phyloP scores from a whole-genome alignment of 2,888 invertebrate species.

The Spodoptera littoralis region DNA sequence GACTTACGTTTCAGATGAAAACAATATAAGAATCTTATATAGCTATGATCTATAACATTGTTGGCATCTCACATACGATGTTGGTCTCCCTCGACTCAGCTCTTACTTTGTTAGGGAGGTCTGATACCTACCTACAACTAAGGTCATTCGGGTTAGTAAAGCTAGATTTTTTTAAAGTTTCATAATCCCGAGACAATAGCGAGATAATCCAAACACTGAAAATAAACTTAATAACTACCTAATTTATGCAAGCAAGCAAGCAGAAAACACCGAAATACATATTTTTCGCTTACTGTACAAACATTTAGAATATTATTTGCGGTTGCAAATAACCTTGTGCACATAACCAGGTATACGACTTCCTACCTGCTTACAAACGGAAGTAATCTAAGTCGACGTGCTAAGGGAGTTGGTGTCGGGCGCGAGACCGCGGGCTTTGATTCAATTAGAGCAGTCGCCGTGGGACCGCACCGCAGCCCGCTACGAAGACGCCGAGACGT shows the following conservation, averaged over 20 bases:
- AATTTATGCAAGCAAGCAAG: too few species aligned
- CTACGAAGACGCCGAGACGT: conserved; percentile 43
- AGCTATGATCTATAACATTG: too few species aligned
- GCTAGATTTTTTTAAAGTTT: too few species aligned
- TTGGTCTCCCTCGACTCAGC: too few species aligned
- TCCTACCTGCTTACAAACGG: conserved; percentile 46
- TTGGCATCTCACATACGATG: too few species aligned
- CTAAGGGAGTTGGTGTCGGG: conserved; percentile 77
- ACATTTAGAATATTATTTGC: conserved; percentile 29
- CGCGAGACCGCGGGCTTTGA: conserved; percentile 72
- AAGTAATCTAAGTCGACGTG: conserved; percentile 83
- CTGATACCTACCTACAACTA: too few species aligned
- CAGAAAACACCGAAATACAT: too few species aligned
- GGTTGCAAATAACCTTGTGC: conserved; percentile 45
- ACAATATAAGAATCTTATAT: neutral
- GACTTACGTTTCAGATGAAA: conserved; percentile 6
- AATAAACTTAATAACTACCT: too few species aligned
- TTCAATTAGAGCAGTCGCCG: conserved; percentile 81
- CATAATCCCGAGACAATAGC: too few species aligned
- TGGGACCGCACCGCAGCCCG: conserved; percentile 59
- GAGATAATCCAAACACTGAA: too few species aligned
- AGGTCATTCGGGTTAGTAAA: too few species aligned
- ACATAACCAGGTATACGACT: conserved; percentile 42
- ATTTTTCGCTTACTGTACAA: conserved; percentile 8
- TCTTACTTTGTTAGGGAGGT: too few species aligned